These are phyloP conservation scores for Anguilla anguilla DNA, from an alignment of 2,797 vertebrate genomes.

Conservation along the genomic window DNA sequence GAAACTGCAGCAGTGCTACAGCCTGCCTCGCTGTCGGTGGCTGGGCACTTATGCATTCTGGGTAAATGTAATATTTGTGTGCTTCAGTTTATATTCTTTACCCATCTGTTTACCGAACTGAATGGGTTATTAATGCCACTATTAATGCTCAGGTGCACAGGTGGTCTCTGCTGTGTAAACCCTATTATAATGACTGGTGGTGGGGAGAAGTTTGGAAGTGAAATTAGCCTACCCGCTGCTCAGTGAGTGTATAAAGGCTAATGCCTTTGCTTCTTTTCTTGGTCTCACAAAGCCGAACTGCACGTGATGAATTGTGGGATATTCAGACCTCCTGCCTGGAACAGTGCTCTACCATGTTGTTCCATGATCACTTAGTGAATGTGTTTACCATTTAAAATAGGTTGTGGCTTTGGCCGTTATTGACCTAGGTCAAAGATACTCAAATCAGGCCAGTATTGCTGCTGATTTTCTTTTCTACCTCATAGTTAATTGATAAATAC, in stretches of 20 bases:
- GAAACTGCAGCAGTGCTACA: neutral
- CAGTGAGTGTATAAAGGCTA: neutral
- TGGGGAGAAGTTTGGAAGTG: neutral
- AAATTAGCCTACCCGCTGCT: neutral
- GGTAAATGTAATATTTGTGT: neutral
- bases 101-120: too few species aligned
- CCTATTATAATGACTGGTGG: neutral
- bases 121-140: neutral
- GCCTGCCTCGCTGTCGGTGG: neutral
- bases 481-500: neutral
- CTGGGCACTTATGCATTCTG: neutral
- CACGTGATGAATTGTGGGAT: neutral
- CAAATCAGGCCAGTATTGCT: too few species aligned
- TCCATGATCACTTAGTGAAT: neutral
- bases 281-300: neutral
- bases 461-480: too few species aligned
- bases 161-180: neutral
- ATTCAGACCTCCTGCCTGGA: neutral
- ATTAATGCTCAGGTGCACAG: neutral
- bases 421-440: neutral
- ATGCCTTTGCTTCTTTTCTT: neutral
- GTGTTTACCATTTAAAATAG: neutral
- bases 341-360: neutral
- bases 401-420: neutral
- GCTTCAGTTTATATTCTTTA: neutral